A percentile compares a stretch with the other conserved stretches of the same genome.
Evolutionary conservation across 2,113 vertebrate genomes (phyloP).

Genomic region (Tauraco erythrolophus): DNA sequence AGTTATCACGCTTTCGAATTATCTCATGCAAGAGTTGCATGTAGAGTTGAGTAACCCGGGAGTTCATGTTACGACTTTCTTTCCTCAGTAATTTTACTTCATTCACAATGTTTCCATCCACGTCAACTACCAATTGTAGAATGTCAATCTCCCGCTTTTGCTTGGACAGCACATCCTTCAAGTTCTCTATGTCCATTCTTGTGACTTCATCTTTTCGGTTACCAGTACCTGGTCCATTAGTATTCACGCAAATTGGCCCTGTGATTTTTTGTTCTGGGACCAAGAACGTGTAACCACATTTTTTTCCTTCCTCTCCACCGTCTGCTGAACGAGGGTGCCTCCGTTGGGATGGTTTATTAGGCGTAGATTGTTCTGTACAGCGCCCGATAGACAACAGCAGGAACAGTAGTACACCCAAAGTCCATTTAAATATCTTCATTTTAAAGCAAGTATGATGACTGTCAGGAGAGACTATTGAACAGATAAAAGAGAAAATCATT

Average conservation of each 20-base stretch:
- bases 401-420: slow-evolving; percentile 81
- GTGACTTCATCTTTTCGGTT: slow-evolving; percentile 88
- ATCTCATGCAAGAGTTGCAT: slow-evolving; percentile 99
- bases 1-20: slow-evolving; percentile 96
- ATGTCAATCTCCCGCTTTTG: slow-evolving; percentile 94
- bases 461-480: background rate
- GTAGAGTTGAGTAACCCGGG: slow-evolving; percentile 96
- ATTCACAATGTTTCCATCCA: slow-evolving; percentile 95
- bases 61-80: slow-evolving; percentile 99
- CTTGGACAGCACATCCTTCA: slow-evolving; percentile 92
- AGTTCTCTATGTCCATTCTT: slow-evolving; percentile 92
- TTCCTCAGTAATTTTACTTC: slow-evolving; percentile 97
- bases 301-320: slow-evolving; percentile 79
- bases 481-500: slow-evolving; percentile 26
- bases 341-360: slow-evolving; percentile 66
- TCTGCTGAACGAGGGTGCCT: slow-evolving; percentile 81
- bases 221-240: slow-evolving; percentile 83
- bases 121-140: slow-evolving; percentile 92
- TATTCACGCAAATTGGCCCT: slow-evolving; percentile 94
- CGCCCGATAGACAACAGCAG: slow-evolving; percentile 76
- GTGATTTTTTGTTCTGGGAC: slow-evolving; percentile 95
- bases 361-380: slow-evolving; percentile 65
- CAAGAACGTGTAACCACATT: slow-evolving; percentile 95
- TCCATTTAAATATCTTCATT: slow-evolving; percentile 87
- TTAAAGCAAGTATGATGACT: background rate